phyloP scores from a whole-genome alignment of 2,888 invertebrate genomes.

The Microplitis deprimator region DNA sequence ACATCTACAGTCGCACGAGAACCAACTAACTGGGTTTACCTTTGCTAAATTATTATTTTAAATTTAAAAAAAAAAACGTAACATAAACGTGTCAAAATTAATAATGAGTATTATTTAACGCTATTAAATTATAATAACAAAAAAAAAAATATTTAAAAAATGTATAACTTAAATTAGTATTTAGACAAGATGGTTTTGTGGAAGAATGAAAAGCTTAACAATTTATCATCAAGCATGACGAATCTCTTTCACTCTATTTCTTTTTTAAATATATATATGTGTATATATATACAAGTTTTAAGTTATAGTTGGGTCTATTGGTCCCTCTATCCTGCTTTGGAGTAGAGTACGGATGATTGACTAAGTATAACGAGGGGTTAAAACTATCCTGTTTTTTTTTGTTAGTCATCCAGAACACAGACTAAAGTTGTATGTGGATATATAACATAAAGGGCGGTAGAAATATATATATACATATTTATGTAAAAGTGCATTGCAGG shows the following conservation, averaged over 20 bases:
- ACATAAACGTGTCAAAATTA: conserved; percentile 19
- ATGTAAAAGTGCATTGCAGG: conserved; percentile 1
- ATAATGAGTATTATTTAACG: not conserved
- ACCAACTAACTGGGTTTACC: conserved; percentile 4
- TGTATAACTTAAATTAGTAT: not conserved
- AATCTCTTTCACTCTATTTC: not conserved
- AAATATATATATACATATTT: not conserved
- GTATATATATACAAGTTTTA: not conserved
- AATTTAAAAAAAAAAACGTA: conserved; percentile 30
- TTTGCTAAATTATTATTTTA: not conserved
- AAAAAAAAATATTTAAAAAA: not conserved
- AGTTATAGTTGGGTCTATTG: not conserved
- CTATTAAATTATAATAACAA: not conserved
- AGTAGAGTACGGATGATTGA: conserved; percentile 25
- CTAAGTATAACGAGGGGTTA: conserved; percentile 31
- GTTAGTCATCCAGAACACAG: conserved; percentile 34
- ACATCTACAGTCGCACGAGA: conserved; percentile 1
- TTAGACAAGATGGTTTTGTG: not conserved
- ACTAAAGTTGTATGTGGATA: not conserved
- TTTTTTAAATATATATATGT: not conserved
- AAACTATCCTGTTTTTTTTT: conserved; percentile 39
- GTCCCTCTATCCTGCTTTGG: not conserved
- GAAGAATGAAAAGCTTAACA: not conserved
- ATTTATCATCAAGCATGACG: not conserved
- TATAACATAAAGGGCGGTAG: not conserved